Evolutionary conservation across 2,888 invertebrate genomes (phyloP).

Genomic region (Spialia ferax): DNA sequence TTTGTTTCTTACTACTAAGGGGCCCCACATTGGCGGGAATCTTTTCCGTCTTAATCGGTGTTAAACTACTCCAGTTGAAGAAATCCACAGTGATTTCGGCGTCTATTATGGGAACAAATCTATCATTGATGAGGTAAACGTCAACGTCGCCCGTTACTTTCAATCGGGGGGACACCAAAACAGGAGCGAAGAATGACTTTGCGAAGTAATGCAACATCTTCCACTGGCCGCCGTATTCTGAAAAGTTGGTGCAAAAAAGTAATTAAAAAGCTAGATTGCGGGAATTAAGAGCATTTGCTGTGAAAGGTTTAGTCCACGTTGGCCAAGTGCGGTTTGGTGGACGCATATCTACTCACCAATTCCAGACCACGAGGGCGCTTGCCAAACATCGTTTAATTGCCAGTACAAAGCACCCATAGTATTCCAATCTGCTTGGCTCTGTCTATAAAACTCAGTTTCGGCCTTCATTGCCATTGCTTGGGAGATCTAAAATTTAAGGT

Average conservation of each 20-base stretch:
- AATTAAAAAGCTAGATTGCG: too few relatives aligned
- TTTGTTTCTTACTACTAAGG: conserved; percentile 62
- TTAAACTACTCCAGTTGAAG: conserved; percentile 86
- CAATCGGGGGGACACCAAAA: conserved; percentile 88
- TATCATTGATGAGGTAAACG: conserved; percentile 89
- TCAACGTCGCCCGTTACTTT: conserved; percentile 80
- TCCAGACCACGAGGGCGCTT: conserved; percentile 98
- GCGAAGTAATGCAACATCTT: conserved; percentile 97
- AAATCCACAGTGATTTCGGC: conserved; percentile 85
- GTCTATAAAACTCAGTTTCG: conserved; percentile 94
- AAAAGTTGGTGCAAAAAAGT: conserved; percentile 45
- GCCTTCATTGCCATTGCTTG: conserved; percentile 96
- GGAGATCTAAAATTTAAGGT: conserved; percentile 84
- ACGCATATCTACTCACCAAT: conserved; percentile 85
- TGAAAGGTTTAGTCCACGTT: too few relatives aligned
- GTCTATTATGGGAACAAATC: conserved; percentile 71
- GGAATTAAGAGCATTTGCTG: not conserved
- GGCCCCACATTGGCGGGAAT: conserved; percentile 58
- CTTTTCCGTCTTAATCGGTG: conserved; percentile 62
- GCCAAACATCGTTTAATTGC: conserved; percentile 99
- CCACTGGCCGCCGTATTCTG: conserved; percentile 93
- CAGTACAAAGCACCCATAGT: conserved; percentile 99
- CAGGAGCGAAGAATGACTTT: conserved; percentile 93
- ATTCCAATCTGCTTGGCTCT: conserved; percentile 80
- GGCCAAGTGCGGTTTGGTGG: too few relatives aligned